Evolutionary conservation across 2,888 invertebrate species (phyloP).

Genomic region (Platynereis dumerilii): DNA sequence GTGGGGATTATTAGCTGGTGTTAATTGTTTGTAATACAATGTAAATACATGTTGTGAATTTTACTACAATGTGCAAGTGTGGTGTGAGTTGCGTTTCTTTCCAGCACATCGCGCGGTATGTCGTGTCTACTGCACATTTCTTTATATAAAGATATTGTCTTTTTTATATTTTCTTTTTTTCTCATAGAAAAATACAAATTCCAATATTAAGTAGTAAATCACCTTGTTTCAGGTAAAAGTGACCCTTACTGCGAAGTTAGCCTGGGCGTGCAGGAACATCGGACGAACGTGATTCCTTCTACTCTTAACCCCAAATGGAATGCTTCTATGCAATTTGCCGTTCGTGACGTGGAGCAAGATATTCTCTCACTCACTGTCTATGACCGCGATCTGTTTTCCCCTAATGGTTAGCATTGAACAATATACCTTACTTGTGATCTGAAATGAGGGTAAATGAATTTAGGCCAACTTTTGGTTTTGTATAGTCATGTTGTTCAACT

Average conservation of each 20-base stretch:
- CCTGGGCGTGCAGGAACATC: conserved; percentile 76
- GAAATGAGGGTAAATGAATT: neutral
- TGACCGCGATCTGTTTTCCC: conserved; percentile 75
- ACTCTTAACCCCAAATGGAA: conserved; percentile 76
- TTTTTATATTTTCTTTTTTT: no score
- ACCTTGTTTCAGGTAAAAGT: conserved; percentile 65
- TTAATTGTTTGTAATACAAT: no score
- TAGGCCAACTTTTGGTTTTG: neutral
- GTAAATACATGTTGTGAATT: no score
- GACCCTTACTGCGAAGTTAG: conserved; percentile 78
- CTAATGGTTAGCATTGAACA: conserved; percentile 73
- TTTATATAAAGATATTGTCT: no score
- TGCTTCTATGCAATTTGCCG: conserved; percentile 78
- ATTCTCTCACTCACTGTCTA: conserved; percentile 75
- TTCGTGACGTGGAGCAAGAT: conserved; percentile 74
- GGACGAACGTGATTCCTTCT: conserved; percentile 70
- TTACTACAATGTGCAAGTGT: no score
- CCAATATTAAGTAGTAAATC: no score
- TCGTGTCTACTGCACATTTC: no score
- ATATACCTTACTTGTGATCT: neutral
- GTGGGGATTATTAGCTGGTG: no score
- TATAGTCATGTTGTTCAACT: neutral
- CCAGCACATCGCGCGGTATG: no score
- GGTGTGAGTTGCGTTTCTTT: no score
- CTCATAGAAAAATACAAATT: no score